These are phyloP conservation scores for Colletes gigas DNA, from an alignment of 1,140 invertebrate genomes.

Conservation along the genomic window DNA sequence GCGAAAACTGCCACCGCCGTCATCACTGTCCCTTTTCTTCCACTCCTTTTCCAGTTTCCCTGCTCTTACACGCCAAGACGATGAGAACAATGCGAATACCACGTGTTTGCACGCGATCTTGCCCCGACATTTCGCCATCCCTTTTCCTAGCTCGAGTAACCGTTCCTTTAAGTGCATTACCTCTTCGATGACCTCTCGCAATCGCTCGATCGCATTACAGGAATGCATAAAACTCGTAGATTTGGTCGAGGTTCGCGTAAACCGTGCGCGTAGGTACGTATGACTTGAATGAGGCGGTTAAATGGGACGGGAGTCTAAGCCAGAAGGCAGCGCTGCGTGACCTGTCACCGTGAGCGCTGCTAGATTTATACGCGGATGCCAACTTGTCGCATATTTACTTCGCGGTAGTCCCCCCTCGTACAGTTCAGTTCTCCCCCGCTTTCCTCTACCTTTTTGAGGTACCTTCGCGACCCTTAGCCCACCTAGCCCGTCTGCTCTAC, in stretches of 20 bases:
- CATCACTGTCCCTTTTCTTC: conserved; percentile 47
- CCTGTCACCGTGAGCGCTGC: conserved; percentile 79
- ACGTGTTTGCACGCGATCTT: conserved; percentile 60
- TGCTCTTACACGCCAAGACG: conserved; percentile 9
- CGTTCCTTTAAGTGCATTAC: conserved; percentile 41
- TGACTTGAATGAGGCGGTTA: conserved; percentile 68
- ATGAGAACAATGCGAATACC: conserved; percentile 41
- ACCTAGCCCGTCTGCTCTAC: conserved; percentile 2
- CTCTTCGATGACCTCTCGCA: no score
- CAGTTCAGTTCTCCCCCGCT: conserved; percentile 13
- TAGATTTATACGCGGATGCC: conserved; percentile 80
- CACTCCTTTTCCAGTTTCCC: conserved; percentile 6
- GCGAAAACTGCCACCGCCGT: conserved; percentile 60
- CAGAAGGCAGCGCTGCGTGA: conserved; percentile 76
- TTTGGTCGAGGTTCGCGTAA: background rate
- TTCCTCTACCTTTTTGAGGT: conserved; percentile 47
- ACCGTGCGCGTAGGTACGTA: conserved; percentile 41
- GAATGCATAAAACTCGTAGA: conserved; percentile 13
- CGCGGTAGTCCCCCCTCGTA: conserved; percentile 36
- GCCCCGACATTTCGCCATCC: conserved; percentile 41
- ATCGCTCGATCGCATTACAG: background rate
- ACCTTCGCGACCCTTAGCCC: conserved; percentile 30
- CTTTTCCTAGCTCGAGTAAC: conserved; percentile 12
- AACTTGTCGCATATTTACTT: conserved; percentile 81
- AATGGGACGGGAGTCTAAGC: conserved; percentile 65